Evolutionary conservation across 1,140 invertebrate species (phyloP).

Genomic region (Bilobella aurantiaca): DNA sequence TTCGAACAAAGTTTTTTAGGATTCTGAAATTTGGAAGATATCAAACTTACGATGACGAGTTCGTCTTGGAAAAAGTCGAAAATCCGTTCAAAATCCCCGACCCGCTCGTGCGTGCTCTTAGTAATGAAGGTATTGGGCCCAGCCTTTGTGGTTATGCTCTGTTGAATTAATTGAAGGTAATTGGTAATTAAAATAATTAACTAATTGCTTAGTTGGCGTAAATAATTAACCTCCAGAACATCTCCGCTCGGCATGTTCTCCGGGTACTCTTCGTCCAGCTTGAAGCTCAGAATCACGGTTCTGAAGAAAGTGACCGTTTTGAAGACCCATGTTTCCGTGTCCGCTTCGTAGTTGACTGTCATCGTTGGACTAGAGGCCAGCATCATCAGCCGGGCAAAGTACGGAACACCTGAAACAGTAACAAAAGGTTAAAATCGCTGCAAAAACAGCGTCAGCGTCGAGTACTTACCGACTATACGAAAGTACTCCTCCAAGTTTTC

Average conservation of each 20-base stretch:
- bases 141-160: slow-evolving; percentile 46
- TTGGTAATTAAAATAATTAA: neutral
- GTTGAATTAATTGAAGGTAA: slow-evolving; percentile 27
- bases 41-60: slow-evolving; percentile 46
- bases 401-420: slow-evolving; percentile 42
- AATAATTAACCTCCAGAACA: slow-evolving; percentile 37
- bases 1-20: neutral
- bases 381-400: slow-evolving; percentile 53
- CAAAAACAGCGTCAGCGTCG: neutral
- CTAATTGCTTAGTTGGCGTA: neutral
- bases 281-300: slow-evolving; percentile 38
- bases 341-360: slow-evolving; percentile 41
- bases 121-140: slow-evolving; percentile 43
- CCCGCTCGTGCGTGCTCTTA: slow-evolving; percentile 43
- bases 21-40: too few relatives aligned
- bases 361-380: slow-evolving; percentile 47
- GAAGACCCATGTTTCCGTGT: slow-evolving; percentile 42
- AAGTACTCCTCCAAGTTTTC: slow-evolving; percentile 55
- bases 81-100: slow-evolving; percentile 44
- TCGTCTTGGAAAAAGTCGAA: slow-evolving; percentile 48
- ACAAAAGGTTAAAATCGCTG: too few relatives aligned
- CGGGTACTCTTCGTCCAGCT: slow-evolving; percentile 38
- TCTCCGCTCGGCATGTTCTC: slow-evolving; percentile 40
- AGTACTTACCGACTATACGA: slow-evolving; percentile 48
- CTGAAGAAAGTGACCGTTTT: slow-evolving; percentile 44